phyloP scores from a whole-genome alignment of 2,888 invertebrate species.

The Morpho deidamia region DNA sequence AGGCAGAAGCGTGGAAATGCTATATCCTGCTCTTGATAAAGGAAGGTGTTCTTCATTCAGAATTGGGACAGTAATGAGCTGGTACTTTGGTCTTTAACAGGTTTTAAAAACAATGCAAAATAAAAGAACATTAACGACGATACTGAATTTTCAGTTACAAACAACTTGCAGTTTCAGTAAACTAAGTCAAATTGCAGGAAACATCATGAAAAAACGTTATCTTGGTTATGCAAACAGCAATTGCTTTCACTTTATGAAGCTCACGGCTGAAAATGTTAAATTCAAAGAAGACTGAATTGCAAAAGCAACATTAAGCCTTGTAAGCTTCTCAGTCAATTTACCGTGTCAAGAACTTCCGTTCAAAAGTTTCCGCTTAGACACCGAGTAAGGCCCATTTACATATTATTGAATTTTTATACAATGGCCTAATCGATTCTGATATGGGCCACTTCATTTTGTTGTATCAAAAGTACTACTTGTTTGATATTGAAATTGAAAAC shows the following conservation, averaged over 20 bases:
- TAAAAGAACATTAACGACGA: too few relatives aligned
- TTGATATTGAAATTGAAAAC: conserved; percentile 1
- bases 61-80: too few relatives aligned
- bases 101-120: too few relatives aligned
- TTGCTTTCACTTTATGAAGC: not conserved
- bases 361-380: conserved; percentile 61
- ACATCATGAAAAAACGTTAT: not conserved
- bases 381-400: conserved; percentile 64
- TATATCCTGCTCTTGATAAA: too few relatives aligned
- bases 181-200: not conserved
- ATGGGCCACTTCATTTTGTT: conserved; percentile 25
- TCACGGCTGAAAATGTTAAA: conserved; percentile 8
- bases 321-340: conserved; percentile 56
- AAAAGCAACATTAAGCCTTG: conserved; percentile 27
- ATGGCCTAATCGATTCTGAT: conserved; percentile 54
- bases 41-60: too few relatives aligned
- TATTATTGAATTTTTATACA: conserved; percentile 76
- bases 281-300: conserved; percentile 23
- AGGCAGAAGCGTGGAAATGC: too few relatives aligned
- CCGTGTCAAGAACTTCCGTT: conserved; percentile 57
- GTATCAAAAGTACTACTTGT: conserved; percentile 3
- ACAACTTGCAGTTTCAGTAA: too few relatives aligned
- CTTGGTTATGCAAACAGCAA: conserved; percentile 1
- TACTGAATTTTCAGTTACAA: too few relatives aligned
- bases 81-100: too few relatives aligned